These are phyloP conservation scores for Argyrosomus regius DNA, from an alignment of 2,797 vertebrate species.

Conservation along the genomic window DNA sequence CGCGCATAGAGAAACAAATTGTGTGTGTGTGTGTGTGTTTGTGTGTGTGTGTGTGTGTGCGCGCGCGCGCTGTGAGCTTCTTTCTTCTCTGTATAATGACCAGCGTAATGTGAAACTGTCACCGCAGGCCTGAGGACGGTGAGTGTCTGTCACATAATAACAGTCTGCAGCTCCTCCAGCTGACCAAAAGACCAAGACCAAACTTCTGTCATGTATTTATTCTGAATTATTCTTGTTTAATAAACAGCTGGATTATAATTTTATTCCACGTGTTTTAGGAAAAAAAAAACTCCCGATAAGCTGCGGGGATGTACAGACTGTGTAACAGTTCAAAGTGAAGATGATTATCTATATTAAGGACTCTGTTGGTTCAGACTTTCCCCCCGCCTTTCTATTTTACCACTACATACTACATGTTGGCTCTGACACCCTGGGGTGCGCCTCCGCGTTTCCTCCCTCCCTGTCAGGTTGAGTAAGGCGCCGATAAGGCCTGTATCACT, in stretches of 20 bases:
- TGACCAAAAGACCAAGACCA: conserved; percentile 31
- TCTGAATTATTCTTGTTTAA: no score
- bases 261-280: not conserved
- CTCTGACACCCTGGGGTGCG: conserved; percentile 44
- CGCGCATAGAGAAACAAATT: conserved; percentile 59
- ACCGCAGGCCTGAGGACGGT: conserved; percentile 53
- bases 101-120: conserved; percentile 68
- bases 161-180: not conserved
- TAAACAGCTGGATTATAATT: no score
- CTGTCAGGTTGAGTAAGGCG: conserved; percentile 68
- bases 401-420: conserved; percentile 1
- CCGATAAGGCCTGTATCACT: conserved; percentile 72
- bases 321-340: not conserved
- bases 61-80: not conserved
- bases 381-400: conserved; percentile 19
- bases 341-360: not conserved
- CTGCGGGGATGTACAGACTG: not conserved
- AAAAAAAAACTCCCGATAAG: not conserved
- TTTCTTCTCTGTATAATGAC: conserved; percentile 26
- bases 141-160: conserved; percentile 66
- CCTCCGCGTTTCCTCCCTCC: conserved; percentile 67
- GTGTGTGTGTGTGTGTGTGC: no score
- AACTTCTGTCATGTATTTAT: not conserved
- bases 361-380: conserved; percentile 16
- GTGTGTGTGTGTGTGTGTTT: conserved; percentile 51